Percentiles rank a stretch among this genome's conserved stretches.
phyloP scores from a whole-genome alignment of 2,797 vertebrate species.

The Clarias fuscus region DNA sequence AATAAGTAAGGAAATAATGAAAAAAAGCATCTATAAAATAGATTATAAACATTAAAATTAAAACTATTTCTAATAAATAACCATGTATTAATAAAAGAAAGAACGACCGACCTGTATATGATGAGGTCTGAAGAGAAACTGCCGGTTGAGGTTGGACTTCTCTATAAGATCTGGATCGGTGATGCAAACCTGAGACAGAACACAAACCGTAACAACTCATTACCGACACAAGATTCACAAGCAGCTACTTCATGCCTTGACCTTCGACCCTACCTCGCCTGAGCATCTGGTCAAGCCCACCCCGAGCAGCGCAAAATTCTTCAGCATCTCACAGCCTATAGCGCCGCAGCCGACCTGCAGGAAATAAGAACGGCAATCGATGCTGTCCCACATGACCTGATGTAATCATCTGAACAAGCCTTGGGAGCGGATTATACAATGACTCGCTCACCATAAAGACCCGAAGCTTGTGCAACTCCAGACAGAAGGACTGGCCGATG shows the following conservation, averaged over 20 bases:
- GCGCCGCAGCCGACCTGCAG: conserved; percentile 95
- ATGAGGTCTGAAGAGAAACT: conserved; percentile 95
- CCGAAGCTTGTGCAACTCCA: conserved; percentile 85
- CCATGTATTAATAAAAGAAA: not conserved
- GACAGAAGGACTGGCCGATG: conserved; percentile 87
- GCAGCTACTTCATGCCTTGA: not conserved
- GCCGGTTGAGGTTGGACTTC: conserved; percentile 97
- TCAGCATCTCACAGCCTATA: conserved; percentile 99
- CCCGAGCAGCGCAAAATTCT: conserved; percentile 95
- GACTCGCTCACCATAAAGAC: conserved; percentile 88
- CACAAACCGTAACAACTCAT: conserved; percentile 11
- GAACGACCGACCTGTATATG: conserved; percentile 87
- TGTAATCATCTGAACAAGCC: not conserved
- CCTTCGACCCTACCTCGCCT: conserved; percentile 69
- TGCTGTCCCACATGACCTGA: not conserved
- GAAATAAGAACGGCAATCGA: not conserved
- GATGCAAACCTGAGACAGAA: conserved; percentile 81
- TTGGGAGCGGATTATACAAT: not conserved
- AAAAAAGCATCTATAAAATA: no score
- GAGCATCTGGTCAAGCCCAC: conserved; percentile 80
- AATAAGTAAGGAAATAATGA: not conserved
- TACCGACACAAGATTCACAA: not conserved
- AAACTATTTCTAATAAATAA: no score
- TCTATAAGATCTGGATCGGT: conserved; percentile 99
- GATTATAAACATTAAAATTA: not conserved